Evolutionary conservation across 2,113 vertebrate species (phyloP).

Genomic region (Rhinoderma darwinii): DNA sequence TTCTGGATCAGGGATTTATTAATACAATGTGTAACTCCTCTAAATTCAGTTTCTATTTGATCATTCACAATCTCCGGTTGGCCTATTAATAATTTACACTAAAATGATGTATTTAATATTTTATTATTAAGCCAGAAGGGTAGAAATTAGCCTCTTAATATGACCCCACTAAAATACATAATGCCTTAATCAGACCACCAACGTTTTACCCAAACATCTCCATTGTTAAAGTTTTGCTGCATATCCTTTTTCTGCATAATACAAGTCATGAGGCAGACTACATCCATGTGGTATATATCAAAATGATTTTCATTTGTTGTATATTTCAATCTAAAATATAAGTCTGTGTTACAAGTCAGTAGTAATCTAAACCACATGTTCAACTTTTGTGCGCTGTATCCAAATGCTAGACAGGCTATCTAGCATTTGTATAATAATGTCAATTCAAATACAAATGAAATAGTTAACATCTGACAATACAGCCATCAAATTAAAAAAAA

Average conservation of each 20-base stretch:
- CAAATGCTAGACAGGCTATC: background rate
- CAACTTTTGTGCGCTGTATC: background rate
- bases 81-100: background rate
- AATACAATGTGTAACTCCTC: background rate
- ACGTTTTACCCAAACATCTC: constrained; percentile 31
- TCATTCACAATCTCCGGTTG: background rate
- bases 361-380: constrained; percentile 35
- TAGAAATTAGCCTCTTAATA: constrained; percentile 32
- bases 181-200: constrained; percentile 37
- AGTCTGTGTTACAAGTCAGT: constrained; percentile 34
- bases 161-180: constrained; percentile 10
- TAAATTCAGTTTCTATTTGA: background rate
- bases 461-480: constrained; percentile 31
- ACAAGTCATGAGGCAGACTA: constrained; percentile 27
- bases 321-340: constrained; percentile 45
- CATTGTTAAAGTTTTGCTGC: constrained; percentile 8
- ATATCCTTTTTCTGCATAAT: constrained; percentile 36
- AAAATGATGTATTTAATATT: background rate
- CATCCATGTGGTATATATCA: constrained; percentile 41
- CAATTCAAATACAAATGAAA: constrained; percentile 11
- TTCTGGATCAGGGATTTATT: background rate
- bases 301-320: constrained; percentile 30
- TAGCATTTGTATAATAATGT: background rate
- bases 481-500: background rate
- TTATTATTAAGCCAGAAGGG: background rate